Conservation (phyloP, 2,888 invertebrate species). For the Sepiola atlantica region DNA sequence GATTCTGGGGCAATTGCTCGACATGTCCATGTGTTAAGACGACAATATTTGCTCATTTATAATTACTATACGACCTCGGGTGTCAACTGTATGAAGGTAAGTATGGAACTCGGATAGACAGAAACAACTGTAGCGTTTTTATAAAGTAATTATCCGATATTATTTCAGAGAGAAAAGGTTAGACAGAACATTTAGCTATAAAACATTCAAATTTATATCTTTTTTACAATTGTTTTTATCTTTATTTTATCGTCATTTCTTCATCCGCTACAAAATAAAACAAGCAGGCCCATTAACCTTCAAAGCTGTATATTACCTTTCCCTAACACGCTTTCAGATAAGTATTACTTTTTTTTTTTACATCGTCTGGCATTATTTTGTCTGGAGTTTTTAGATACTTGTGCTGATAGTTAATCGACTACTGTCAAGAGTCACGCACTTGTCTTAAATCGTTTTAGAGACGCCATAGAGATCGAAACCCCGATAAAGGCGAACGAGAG, state of each 20-base stretch:
- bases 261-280: not conserved
- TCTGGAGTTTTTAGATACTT: not conserved
- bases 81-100: no score
- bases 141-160: no score
- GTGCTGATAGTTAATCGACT: not conserved
- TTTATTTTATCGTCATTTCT: not conserved
- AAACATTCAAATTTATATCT: not conserved
- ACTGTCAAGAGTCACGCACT: not conserved
- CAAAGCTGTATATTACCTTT: not conserved
- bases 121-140: no score
- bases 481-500: not conserved
- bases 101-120: no score
- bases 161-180: no score
- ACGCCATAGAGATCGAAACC: not conserved
- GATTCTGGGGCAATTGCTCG: no score
- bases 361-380: not conserved
- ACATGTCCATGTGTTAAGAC: no score
- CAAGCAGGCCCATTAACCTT: not conserved
- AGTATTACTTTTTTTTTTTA: not conserved
- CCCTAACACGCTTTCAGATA: not conserved
- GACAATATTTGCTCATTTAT: no score
- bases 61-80: no score
- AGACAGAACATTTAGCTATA: not conserved
- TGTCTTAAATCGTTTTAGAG: not conserved
- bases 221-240: not conserved